Base-by-base conservation (phyloP, 2,113 vertebrate species). In the Bufo gargarizans region DNA sequence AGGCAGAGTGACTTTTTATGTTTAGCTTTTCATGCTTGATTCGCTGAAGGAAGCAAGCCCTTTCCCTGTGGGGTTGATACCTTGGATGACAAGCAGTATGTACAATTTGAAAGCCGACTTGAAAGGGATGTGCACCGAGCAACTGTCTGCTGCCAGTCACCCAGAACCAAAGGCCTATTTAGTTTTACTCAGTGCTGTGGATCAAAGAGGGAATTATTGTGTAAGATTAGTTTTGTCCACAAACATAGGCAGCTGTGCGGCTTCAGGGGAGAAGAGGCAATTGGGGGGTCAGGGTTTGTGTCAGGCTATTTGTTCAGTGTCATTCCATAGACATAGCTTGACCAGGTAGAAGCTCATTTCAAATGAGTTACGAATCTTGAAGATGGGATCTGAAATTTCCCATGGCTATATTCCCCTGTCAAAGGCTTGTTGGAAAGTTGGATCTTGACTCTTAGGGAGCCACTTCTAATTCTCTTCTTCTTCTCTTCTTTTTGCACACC, bases 121-220 rank as follows among this genome's bases (percentile, higher is more conserved):
- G 71, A 90, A 89, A 89, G 69, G 61, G 88, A 89, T 78, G 65
- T 79, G 81, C 74, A 86, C 20, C 33, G 56, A 67, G 49, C 82
- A 69, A 78, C 81, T 89, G 87, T 84, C 87, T 89, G 82, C 87
- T 89, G 77, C 77, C 88, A 89, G 63, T 89, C 90, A 90, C 72
- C 90, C 88, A 87, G 67, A 87, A 89, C 87, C 87, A 84, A 84
- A 84, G 87, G 81, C 87, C 87, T 84, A 78, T 79, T 89, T 84
- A 85, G 90, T 87, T 87, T 89, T 89, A 89, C 85, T 90, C 63
- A 50, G 84, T 83, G 85, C 72, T 22, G 45, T 59, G 65, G 81
- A 89, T 89, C 76, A 89, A 87, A 90, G 88, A 47, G 72, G 45
- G 77, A 77, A 55, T 77, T 82, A 77, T 69, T 82, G 58, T 86